phyloP scores from a whole-genome alignment of 2,888 invertebrate species.

The Thalpophila matura region DNA sequence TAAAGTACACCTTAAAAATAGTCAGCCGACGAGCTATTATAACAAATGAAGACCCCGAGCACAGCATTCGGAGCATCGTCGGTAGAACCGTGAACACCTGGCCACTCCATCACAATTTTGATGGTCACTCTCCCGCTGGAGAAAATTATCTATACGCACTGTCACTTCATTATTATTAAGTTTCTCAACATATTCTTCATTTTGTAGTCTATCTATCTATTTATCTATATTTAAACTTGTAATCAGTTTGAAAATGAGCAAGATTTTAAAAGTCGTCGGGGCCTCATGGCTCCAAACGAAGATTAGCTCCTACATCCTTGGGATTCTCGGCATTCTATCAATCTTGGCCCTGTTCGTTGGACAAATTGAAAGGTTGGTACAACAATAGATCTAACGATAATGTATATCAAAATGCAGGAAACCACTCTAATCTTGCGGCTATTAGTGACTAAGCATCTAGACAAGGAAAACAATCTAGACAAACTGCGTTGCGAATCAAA shows the following conservation, averaged over 20 bases:
- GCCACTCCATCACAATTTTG: slow-evolving; percentile 78
- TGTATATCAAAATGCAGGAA: slow-evolving; percentile 36
- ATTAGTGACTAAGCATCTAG: slow-evolving; percentile 21
- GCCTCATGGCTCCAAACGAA: slow-evolving; percentile 95
- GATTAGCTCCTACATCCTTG: slow-evolving; percentile 93
- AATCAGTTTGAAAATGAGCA: slow-evolving; percentile 78
- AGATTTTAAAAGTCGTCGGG: slow-evolving; percentile 94
- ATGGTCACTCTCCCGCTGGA: slow-evolving; percentile 86
- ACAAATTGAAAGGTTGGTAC: slow-evolving; percentile 92
- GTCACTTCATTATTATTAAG: slow-evolving; percentile 91
- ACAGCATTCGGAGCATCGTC: slow-evolving; percentile 71
- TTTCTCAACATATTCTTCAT: slow-evolving; percentile 89
- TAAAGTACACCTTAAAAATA: slow-evolving; percentile 71
- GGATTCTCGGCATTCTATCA: slow-evolving; percentile 92
- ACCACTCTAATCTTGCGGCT: slow-evolving; percentile 9
- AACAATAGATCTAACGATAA: slow-evolving; percentile 16
- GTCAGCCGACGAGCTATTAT: slow-evolving; percentile 66
- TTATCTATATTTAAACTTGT: slow-evolving; percentile 53
- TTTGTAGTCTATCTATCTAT: slow-evolving; percentile 80
- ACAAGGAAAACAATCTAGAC: slow-evolving; percentile 24
- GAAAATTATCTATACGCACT: slow-evolving; percentile 85
- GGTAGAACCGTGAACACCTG: slow-evolving; percentile 77
- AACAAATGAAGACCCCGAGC: slow-evolving; percentile 81
- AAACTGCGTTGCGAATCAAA: slow-evolving; percentile 42
- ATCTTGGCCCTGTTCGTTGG: slow-evolving; percentile 93